Percentiles rank a stretch among this genome's conserved stretches.
Evolutionary conservation across 2,113 vertebrate genomes (phyloP).

Genomic region (Nyctibius bracteatus): DNA sequence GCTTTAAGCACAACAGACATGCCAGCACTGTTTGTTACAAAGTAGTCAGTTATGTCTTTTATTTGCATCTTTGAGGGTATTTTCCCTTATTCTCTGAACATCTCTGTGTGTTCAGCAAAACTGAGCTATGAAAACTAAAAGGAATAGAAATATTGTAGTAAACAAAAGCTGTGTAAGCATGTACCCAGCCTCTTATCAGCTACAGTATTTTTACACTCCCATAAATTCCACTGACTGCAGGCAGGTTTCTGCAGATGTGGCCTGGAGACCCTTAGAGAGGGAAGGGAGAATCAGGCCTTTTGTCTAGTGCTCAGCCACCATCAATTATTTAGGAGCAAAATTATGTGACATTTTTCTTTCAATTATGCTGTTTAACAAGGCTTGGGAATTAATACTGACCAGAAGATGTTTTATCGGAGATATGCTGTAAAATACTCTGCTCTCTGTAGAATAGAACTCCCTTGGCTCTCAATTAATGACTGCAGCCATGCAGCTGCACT

Average conservation of each 20-base stretch:
- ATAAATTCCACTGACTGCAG: background rate
- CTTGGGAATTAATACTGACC: slow-evolving; percentile 55
- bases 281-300: background rate
- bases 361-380: slow-evolving; percentile 60
- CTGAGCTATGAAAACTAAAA: background rate
- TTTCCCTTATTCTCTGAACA: background rate
- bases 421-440: slow-evolving; percentile 19
- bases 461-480: slow-evolving; percentile 66
- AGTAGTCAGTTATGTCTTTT: background rate
- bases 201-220: background rate
- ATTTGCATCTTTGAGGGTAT: background rate
- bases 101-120: background rate
- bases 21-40: background rate
- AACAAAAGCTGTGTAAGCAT: background rate
- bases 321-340: slow-evolving; percentile 71
- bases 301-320: slow-evolving; percentile 10
- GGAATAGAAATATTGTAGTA: background rate
- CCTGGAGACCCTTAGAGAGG: background rate
- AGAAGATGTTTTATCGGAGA: slow-evolving; percentile 27
- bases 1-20: background rate
- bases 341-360: slow-evolving; percentile 68
- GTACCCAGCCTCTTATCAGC: background rate
- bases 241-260: background rate
- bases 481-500: background rate
- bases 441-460: slow-evolving; percentile 40